Percentiles rank a stretch among this genome's conserved stretches.
Evolutionary conservation across 2,888 invertebrate genomes (phyloP).

Genomic region (Hirtodrosophila duncani): DNA sequence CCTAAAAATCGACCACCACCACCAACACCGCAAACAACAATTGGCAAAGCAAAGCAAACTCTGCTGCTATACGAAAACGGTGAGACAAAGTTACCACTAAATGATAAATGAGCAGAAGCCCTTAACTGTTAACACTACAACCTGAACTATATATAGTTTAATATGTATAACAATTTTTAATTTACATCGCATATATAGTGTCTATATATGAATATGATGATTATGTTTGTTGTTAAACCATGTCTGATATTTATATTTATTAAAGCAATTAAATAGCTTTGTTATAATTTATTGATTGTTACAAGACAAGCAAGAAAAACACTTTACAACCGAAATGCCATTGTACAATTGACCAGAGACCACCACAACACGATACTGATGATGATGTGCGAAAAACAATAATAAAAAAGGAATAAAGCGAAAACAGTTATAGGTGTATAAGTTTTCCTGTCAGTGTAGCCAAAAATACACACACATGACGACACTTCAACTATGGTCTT

Average conservation of each 20-base stretch:
- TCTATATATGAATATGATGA: conserved; percentile 22
- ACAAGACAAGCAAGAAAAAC: conserved; percentile 16
- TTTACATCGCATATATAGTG: conserved; percentile 19
- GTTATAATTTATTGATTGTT: conserved; percentile 63
- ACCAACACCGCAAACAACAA: no score
- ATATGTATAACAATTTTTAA: no score
- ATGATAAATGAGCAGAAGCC: conserved; percentile 18
- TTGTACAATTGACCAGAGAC: conserved; percentile 50
- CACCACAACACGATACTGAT: no score
- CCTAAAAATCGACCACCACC: conserved; percentile 40
- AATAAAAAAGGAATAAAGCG: conserved; percentile 30
- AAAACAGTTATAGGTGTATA: background rate
- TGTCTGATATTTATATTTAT: conserved; percentile 73
- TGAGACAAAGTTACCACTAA: conserved; percentile 26
- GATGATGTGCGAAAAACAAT: conserved; percentile 54
- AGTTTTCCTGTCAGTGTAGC: no score
- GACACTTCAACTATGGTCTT: no score
- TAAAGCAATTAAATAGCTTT: conserved; percentile 47
- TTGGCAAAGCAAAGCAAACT: conserved; percentile 29
- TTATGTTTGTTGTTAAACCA: conserved; percentile 60
- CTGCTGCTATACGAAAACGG: conserved; percentile 27
- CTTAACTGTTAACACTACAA: conserved; percentile 13
- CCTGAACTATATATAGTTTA: no score
- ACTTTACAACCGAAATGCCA: conserved; percentile 7
- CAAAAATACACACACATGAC: no score